Conservation (phyloP, 2,113 vertebrate genomes). For the Ramphastos sulfuratus region DNA sequence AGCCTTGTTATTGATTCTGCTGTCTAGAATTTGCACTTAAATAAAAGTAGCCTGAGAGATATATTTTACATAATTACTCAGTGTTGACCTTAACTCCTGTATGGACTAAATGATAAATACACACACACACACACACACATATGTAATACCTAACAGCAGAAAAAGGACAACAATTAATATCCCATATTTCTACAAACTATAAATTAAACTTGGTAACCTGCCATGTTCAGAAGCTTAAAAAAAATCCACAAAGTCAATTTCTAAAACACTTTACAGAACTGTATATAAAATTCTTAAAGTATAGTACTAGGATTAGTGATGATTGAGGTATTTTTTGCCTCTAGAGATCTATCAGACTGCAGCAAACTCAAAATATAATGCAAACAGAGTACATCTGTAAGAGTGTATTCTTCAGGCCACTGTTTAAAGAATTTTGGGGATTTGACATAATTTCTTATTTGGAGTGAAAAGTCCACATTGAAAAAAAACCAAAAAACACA, state of each 20-base stretch:
- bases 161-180: constrained; percentile 65
- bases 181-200: constrained; percentile 69
- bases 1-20: neutral
- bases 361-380: neutral
- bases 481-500: neutral
- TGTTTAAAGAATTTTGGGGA: neutral
- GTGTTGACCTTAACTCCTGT: neutral
- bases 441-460: neutral
- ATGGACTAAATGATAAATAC: constrained; percentile 61
- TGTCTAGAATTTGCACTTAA: neutral
- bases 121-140: neutral
- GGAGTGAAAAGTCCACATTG: neutral
- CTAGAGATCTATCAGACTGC: neutral
- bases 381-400: neutral
- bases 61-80: neutral
- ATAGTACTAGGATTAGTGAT: constrained; percentile 16
- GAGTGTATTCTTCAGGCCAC: neutral
- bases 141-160: constrained; percentile 31
- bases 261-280: constrained; percentile 65
- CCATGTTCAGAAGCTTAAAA: constrained; percentile 60
- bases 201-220: constrained; percentile 66
- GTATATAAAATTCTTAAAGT: constrained; percentile 53
- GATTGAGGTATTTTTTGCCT: constrained; percentile 68
- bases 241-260: constrained; percentile 67
- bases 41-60: neutral